Evolutionary conservation across 2,797 vertebrate genomes (phyloP), one percentile per base, ranked within the genome.

Genomic region (Delichon dasypus): DNA sequence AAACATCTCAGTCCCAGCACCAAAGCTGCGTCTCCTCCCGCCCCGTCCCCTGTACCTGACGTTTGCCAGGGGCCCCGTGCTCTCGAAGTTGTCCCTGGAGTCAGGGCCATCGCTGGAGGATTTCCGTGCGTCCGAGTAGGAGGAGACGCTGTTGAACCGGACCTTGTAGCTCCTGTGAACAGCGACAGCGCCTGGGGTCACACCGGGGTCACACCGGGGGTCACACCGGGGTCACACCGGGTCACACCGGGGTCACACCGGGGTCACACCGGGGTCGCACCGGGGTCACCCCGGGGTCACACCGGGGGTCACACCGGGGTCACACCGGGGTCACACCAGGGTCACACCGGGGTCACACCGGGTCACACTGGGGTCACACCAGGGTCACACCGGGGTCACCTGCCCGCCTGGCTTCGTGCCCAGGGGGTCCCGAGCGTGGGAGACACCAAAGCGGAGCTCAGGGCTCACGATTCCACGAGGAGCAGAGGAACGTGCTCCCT

Each of bases 81-180:
- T 99, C 96, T 99, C 99, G 22, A 99, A 99, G 97, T 99, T 98
- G 95, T 98, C 98, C 97, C 97, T 98, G 91, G 98, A 94, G 86
- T 99, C 98, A 0, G 98, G 98, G 58, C 99, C 99, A 0, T 99
- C 98, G 0, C 98, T 99, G 4, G 99, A 99, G 72, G 99, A 99
- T 93, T 99, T 99, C 67, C 97, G 98, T 6, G 98, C 98, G 50
- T 99, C 99, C 2, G 98, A 99, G 95, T 98, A 99, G 4, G 99
- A 99, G 55, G 99, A 99, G 93, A 99, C 99, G 0, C 99, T 99
- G 96, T 99, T 99, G 98, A 99, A 99, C 16, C 99, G 99, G 13
- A 99, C 98, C 96, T 99, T 99, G 98, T 99, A 99, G 97, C 99
- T 99, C 98, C 99, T 99, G 97, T 10, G 85, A 36, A 85, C 51